Evolutionary conservation across 2,113 vertebrate genomes (phyloP).

Genomic region (Ameiurus melas): DNA sequence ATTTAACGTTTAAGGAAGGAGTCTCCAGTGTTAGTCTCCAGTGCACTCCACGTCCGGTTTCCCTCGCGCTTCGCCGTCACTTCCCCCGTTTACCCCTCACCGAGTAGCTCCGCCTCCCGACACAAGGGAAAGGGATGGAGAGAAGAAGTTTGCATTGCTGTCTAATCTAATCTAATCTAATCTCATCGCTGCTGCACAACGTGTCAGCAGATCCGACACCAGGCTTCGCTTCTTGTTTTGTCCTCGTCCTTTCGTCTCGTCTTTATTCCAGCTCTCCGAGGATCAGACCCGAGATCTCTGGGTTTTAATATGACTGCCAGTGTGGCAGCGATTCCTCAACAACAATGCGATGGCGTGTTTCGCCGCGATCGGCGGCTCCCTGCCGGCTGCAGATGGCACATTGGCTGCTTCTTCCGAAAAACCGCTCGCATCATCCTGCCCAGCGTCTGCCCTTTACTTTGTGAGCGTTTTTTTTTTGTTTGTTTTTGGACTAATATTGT

Average conservation of each 20-base stretch:
- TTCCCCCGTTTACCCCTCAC: neutral
- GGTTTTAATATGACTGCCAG: conserved; percentile 71
- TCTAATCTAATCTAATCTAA: conserved; percentile 55
- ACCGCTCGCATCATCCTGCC: conserved; percentile 34
- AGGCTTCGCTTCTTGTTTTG: conserved; percentile 24
- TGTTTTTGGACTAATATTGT: neutral
- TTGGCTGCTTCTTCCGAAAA: conserved; percentile 72
- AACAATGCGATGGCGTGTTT: conserved; percentile 75
- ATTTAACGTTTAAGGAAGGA: neutral
- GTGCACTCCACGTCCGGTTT: neutral
- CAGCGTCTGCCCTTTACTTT: conserved; percentile 43
- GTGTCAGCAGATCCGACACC: conserved; percentile 62
- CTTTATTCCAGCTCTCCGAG: conserved; percentile 38
- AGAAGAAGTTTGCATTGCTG: conserved; percentile 50
- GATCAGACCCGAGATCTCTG: conserved; percentile 66
- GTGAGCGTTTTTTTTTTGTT: conserved; percentile 37
- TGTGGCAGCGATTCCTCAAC: conserved; percentile 73
- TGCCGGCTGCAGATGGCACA: conserved; percentile 75
- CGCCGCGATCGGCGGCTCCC: conserved; percentile 66
- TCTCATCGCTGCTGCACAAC: conserved; percentile 61
- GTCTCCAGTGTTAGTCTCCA: neutral
- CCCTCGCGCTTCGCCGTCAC: conserved; percentile 16
- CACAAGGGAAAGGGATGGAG: neutral
- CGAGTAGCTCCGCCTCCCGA: neutral
- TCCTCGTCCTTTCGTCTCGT: conserved; percentile 41